A percentile compares a stretch with the other conserved stretches of the same genome.
These are phyloP conservation scores for Lacerta viridis DNA, from an alignment of 2,797 vertebrate species.

Conservation along the genomic window DNA sequence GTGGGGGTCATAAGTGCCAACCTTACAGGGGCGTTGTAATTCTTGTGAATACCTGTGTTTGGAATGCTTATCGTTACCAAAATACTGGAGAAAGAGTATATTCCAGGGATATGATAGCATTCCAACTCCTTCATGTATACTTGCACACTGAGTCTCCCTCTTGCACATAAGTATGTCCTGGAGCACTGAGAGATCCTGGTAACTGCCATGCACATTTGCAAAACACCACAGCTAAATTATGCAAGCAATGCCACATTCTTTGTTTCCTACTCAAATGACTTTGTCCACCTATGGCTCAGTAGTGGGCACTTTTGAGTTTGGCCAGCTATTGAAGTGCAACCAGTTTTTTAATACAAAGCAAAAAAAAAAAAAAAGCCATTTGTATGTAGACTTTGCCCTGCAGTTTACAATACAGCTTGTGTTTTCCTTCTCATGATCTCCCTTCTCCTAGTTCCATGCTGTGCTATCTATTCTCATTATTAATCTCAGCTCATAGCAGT, in stretches of 20 bases:
- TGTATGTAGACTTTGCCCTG: neutral
- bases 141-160: constrained; percentile 15
- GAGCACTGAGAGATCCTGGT: constrained; percentile 59
- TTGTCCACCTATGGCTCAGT: neutral
- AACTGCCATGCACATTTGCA: constrained; percentile 54
- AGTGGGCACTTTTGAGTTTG: neutral
- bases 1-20: neutral
- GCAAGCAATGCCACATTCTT: neutral
- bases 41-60: neutral
- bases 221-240: neutral
- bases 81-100: constrained; percentile 59
- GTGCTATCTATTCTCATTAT: neutral
- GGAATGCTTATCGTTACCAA: constrained; percentile 21
- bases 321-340: no score
- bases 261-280: constrained; percentile 40
- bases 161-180: constrained; percentile 43
- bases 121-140: constrained; percentile 35
- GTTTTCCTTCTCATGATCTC: neutral
- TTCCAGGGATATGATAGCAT: constrained; percentile 61
- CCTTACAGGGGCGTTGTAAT: neutral
- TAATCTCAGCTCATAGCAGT: no score
- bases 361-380: neutral
- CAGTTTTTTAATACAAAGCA: neutral
- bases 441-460: neutral
- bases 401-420: neutral